Evolutionary conservation across 92 coral and sea anemone genomes (phyloP), one percentile per base, ranked within the genome.

Genomic region (Epizoanthus illoricatus): DNA sequence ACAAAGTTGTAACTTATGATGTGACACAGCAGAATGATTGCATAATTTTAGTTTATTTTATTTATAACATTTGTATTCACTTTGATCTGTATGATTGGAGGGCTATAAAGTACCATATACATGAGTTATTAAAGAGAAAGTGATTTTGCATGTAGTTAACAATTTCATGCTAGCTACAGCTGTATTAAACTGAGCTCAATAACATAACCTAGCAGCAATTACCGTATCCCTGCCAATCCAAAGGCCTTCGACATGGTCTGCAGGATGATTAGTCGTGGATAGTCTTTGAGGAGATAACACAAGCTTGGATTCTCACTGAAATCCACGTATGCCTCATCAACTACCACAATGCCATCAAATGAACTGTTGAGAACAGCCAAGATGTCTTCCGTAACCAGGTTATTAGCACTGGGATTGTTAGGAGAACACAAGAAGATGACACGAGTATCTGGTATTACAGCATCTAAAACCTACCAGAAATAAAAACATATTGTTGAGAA

Each of bases 151-250:
- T 28, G 33, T 28, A 28, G 33, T 28, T 28, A 28, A 28, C 33
- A 28, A 28, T 28, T 28, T 28, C 33, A 28, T 28, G 1, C 33
- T n/a, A 42, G 5, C 45, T 43, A 43, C 5, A 43, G 47, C 47
- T 4, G 3, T 43, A n/a, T 43, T 4, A 43, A 43, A 28, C 33
- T 28, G 33, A 28, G 33, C 47, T 43, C 7, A 42, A 18, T 20
- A 66, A 33, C 12, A 58, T 11, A 28, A 1, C 33, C 33, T 28
- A 28, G 33, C 33, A 28, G 33, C 1, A 28, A 28, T 28, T 41
- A 81, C 85, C 85, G 69, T 55, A 71, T 20, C 47, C 85, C 85
- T 5, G 85, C 85, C 79, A 81, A 45, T 20, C 85, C 85, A 69
- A 81, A 81, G 45, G 85, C 66, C 56, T 81, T 81, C 6, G 85